Evolutionary conservation across 2,888 invertebrate species (phyloP).

Genomic region (Morpho helenor): DNA sequence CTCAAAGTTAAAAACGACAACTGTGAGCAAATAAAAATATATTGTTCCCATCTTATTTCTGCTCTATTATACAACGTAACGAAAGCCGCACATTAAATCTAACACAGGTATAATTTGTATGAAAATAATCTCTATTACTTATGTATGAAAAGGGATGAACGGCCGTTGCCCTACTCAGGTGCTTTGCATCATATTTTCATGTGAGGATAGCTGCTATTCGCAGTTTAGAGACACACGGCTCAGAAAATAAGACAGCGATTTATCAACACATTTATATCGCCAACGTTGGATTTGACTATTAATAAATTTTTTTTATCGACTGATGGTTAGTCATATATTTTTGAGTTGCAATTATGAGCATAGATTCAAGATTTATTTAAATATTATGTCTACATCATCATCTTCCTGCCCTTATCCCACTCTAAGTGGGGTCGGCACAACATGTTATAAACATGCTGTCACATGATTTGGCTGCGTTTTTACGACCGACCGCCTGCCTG

Average conservation of each 20-base stretch:
- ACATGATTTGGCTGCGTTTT: no score
- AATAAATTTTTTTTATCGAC: no score
- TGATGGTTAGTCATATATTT: no score
- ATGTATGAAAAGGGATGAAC: constrained; percentile 17
- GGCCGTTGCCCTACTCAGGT: constrained; percentile 24
- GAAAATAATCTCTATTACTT: constrained; percentile 22
- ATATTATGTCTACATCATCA: no score
- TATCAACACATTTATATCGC: not conserved
- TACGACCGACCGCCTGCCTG: no score
- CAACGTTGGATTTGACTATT: no score
- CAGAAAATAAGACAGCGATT: constrained; percentile 8
- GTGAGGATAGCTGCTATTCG: constrained; percentile 17
- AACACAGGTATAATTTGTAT: constrained; percentile 16
- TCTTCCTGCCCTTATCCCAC: no score
- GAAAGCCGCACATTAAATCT: constrained; percentile 10
- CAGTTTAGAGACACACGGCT: constrained; percentile 18
- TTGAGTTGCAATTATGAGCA: no score
- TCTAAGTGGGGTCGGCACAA: no score
- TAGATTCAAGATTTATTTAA: no score
- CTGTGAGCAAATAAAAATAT: not conserved
- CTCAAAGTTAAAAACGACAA: constrained; percentile 1
- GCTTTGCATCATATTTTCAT: constrained; percentile 26
- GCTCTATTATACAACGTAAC: not conserved
- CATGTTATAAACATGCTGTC: no score
- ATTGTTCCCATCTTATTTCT: constrained; percentile 2